Percentiles rank a stretch among this genome's conserved stretches.
Evolutionary conservation across 2,888 invertebrate genomes (phyloP).

Genomic region (Epinotia bilunana): DNA sequence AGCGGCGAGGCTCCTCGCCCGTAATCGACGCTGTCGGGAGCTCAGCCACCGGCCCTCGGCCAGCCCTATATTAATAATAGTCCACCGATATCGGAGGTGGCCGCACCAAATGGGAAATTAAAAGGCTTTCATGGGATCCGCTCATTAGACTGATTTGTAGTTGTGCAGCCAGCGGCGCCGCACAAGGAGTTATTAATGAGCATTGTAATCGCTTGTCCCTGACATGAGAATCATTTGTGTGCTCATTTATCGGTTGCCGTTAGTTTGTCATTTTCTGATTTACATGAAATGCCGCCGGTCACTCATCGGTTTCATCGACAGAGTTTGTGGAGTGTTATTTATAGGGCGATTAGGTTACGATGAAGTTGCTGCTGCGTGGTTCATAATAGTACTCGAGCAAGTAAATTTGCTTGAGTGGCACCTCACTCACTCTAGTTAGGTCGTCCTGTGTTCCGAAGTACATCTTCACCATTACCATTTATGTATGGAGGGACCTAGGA

Average conservation of each 20-base stretch:
- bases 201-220: slow-evolving; percentile 71
- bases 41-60: slow-evolving; percentile 65
- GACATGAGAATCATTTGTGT: slow-evolving; percentile 70
- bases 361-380: slow-evolving; percentile 5
- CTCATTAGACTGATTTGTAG: slow-evolving; percentile 82
- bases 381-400: neutral
- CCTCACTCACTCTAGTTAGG: too few relatives aligned
- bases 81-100: slow-evolving; percentile 77
- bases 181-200: slow-evolving; percentile 78
- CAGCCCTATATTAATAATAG: slow-evolving; percentile 79
- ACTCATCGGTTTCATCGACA: slow-evolving; percentile 18
- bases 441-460: neutral
- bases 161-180: slow-evolving; percentile 69
- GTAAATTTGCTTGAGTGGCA: neutral
- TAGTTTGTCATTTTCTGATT: slow-evolving; percentile 60
- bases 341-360: slow-evolving; percentile 16
- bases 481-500: neutral
- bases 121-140: slow-evolving; percentile 81
- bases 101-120: slow-evolving; percentile 82
- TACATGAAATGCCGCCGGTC: slow-evolving; percentile 48
- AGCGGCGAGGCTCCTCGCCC: slow-evolving; percentile 68
- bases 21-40: slow-evolving; percentile 75
- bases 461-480: neutral
- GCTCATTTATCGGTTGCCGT: slow-evolving; percentile 65
- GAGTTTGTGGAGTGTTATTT: slow-evolving; percentile 13